Evolutionary conservation across 2,888 invertebrate species (phyloP), one percentile per base, ranked within the genome.

Genomic region (Apamea sordens): DNA sequence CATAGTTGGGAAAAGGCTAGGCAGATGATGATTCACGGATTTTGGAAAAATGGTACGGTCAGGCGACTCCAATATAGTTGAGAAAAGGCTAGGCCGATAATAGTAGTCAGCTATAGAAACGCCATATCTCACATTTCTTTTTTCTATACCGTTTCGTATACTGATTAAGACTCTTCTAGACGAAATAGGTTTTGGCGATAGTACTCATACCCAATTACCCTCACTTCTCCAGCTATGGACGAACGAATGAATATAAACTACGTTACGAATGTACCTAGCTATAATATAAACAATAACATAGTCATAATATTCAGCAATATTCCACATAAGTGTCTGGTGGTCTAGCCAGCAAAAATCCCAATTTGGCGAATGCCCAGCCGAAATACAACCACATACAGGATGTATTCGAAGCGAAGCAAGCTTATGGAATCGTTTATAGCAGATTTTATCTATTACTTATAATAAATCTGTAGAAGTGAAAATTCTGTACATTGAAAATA

Each of bases 331-430:
- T 79, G 64, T 77, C 74, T 75, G 73, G 72, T 77, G 77, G 88
- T 82, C 90, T 93, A 86, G 81, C 81, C 79, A 79, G 28, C 83
- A 82, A 88, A 89, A 88, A 82, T 77, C 76, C 75, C 79, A 80
- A 81, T 87, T 88, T 88, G 93, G 93, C 93, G 86, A 72, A 63
- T 90, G 87, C 90, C 92, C 92, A 92, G 89, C 83, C 83, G 73
- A 76, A 84, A 86, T 89, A 86, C 83, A 82, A 77, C 73, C 72
- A 76, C 59, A 72, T 73, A 74, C 69, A 80, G 56, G n/a, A 0
- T 75, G 69, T 75, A 80, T 50, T 11, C 28, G 13, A 84, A 76
- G n/a, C 70, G 21, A 53, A 63, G n/a, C 65, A 63, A 63, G 73
- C 61, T 68, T 83, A 68, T 21, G 15, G 41, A 11, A 67, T 56